Percentiles rank a stretch among this genome's conserved stretches.
Conservation (phyloP, 2,888 invertebrate genomes). For the Drosophila macrospina region DNA sequence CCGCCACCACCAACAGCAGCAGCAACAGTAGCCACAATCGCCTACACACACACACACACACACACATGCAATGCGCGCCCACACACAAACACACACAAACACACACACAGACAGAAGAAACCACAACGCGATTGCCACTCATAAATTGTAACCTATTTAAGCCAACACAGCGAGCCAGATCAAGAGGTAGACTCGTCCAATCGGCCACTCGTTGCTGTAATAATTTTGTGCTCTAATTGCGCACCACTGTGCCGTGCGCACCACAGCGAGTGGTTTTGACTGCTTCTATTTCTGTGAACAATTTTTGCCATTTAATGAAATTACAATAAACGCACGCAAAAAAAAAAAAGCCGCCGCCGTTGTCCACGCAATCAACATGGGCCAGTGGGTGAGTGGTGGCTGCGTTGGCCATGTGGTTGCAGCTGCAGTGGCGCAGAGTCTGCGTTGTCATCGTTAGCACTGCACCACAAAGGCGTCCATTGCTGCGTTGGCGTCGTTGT, state of each 20-base stretch:
- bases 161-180: too few species aligned
- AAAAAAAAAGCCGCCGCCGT: slow-evolving; percentile 33
- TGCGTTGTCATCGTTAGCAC: slow-evolving; percentile 63
- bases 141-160: slow-evolving; percentile 81
- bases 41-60: slow-evolving; percentile 30
- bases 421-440: background rate
- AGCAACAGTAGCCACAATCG: slow-evolving; percentile 21
- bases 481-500: slow-evolving; percentile 71
- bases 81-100: slow-evolving; percentile 3
- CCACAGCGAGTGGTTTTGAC: slow-evolving; percentile 30
- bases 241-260: slow-evolving; percentile 49
- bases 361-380: slow-evolving; percentile 55
- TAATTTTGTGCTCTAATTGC: slow-evolving; percentile 74
- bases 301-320: slow-evolving; percentile 77
- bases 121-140: slow-evolving; percentile 62
- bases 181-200: background rate
- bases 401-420: background rate
- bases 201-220: slow-evolving; percentile 32
- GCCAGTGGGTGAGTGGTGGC: slow-evolving; percentile 7
- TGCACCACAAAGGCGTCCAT: slow-evolving; percentile 66
- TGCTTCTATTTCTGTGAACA: slow-evolving; percentile 70
- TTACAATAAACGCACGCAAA: slow-evolving; percentile 77
- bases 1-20: background rate
- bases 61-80: background rate
- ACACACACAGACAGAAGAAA: slow-evolving; percentile 19